These are phyloP conservation scores for Paraescarpia echinospica DNA, from an alignment of 1,140 invertebrate genomes.

Conservation along the genomic window DNA sequence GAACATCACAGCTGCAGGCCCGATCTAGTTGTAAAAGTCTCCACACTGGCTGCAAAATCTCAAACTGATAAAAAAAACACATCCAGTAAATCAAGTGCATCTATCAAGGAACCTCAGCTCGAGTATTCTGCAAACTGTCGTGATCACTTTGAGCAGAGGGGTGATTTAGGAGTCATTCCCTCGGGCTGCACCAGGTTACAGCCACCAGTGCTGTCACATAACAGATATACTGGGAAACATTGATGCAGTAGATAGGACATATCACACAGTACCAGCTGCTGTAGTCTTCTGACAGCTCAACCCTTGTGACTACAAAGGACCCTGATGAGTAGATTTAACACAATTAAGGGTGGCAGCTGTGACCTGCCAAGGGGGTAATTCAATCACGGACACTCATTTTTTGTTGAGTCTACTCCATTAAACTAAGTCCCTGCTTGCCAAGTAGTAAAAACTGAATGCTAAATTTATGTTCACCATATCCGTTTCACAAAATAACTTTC, in stretches of 20 bases:
- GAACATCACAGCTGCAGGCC: too few relatives aligned
- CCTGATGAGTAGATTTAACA: background rate
- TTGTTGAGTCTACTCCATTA: background rate
- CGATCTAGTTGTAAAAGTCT: background rate
- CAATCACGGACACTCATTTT: background rate
- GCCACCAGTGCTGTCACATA: background rate
- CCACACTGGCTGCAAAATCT: background rate
- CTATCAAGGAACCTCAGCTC: background rate
- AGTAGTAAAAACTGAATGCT: background rate
- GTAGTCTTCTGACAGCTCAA: background rate
- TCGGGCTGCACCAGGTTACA: too few relatives aligned
- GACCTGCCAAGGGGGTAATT: background rate
- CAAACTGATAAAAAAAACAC: background rate
- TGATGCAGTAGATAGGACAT: background rate
- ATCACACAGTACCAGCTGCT: background rate
- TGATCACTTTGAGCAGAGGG: background rate
- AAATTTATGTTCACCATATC: background rate
- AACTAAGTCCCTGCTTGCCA: background rate
- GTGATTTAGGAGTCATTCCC: background rate
- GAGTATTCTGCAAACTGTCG: background rate
- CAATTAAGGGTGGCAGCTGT: background rate
- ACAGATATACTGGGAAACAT: background rate
- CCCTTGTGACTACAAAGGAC: background rate
- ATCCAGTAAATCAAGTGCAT: background rate
- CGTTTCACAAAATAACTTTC: background rate